Percentiles rank a stretch among this genome's conserved stretches.
These are phyloP conservation scores for Varanus komodoensis DNA, from an alignment of 2,113 vertebrate species.

Conservation along the genomic window DNA sequence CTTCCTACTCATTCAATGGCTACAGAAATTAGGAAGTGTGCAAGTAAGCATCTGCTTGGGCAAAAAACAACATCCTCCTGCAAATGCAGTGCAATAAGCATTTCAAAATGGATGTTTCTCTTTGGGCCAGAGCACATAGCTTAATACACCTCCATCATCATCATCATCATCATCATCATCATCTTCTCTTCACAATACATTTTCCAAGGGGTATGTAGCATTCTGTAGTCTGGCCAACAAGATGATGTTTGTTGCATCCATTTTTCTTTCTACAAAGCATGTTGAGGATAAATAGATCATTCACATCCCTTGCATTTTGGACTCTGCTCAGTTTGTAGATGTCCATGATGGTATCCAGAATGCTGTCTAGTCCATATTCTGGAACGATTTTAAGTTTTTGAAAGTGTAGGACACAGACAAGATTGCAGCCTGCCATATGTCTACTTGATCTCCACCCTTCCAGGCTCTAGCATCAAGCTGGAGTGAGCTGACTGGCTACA, in stretches of 20 bases:
- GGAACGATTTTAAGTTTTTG: not conserved
- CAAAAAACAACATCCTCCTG: constrained; percentile 25
- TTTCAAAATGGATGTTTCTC: constrained; percentile 35
- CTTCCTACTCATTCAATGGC: constrained; percentile 27
- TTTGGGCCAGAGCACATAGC: constrained; percentile 16
- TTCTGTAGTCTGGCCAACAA: not conserved
- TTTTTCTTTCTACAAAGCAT: not conserved
- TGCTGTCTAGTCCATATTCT: not conserved
- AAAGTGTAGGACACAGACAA: not conserved
- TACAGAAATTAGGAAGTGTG: constrained; percentile 33
- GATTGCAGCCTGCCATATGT: not conserved
- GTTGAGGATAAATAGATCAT: not conserved
- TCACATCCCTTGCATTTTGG: not conserved
- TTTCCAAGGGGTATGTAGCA: not conserved
- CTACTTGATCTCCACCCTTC: not conserved
- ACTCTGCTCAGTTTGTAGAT: not conserved
- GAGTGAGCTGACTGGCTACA: not conserved
- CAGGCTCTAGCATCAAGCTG: not conserved
- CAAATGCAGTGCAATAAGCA: constrained; percentile 19
- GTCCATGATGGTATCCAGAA: not conserved
- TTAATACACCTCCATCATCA: not conserved
- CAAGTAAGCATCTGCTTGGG: constrained; percentile 22
- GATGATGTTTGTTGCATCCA: not conserved
- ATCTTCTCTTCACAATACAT: not conserved
- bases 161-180: too few relatives aligned